Evolutionary conservation across 2,888 invertebrate species (phyloP), one percentile per base, ranked within the genome.

Genomic region (Ennomos erosarius): DNA sequence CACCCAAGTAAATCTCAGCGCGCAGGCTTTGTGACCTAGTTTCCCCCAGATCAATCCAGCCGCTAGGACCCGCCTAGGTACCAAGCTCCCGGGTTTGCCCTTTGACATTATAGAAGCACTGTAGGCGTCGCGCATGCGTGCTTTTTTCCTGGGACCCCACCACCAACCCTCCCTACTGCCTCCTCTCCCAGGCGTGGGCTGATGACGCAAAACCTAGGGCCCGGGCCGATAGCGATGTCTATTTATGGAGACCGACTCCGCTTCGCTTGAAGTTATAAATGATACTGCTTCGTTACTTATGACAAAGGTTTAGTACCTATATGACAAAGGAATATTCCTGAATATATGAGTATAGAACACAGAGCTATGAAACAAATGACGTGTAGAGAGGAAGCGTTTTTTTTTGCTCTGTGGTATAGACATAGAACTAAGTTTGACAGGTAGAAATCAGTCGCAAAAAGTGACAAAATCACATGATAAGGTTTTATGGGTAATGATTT

Each of bases 71-170:
- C 44, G 47, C 78, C 85, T 85, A 86, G 85, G 77, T 64, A 78
- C 79, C 76, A 82, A 81, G 76, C 71, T 76, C 80, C 86, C 83
- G 84, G 85, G 86, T 63, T 67, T 84, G 88, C 86, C 89, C 90
- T 88, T 85, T 90, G 90, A 87, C 90, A 90, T 90, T 90, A 75
- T 71, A 60, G 55, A 62, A 70, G 70, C 77, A 26, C 49, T 49
- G 45, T 10, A 53, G 71, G 65, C 66, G 64, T 65, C 72, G 84
- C 88, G 90, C 88, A 84, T 83, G 88, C 87, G 83, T 75, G 55
- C 46, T 44, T 56, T 68, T 57, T 75, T 62, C 69, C 67, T 68
- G 53, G 58, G 61, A 39, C 60, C 58, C 65, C 62, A 52, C 60
- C 53, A 59, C 16, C 5, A 6, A 26, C 3, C 26, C 55, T 64